Conservation (phyloP, 1,140 invertebrate genomes). For the Myzus persicae region DNA sequence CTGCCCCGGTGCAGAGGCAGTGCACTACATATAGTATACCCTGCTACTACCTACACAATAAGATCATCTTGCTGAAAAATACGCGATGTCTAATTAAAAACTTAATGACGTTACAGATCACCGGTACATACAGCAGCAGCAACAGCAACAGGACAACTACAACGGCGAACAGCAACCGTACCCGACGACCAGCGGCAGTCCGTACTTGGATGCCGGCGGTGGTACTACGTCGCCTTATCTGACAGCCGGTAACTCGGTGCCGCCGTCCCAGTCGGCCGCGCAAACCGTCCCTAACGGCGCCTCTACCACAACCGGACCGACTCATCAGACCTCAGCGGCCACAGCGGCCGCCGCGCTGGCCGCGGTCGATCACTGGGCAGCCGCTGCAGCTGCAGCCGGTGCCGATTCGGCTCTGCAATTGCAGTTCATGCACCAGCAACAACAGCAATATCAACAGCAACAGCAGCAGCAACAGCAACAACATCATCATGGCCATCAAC, state of each 20-base stretch:
- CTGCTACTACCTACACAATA: not conserved
- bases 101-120: not conserved
- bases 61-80: no score
- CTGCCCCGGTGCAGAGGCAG: no score
- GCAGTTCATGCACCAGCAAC: constrained; percentile 46
- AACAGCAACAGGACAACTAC: constrained; percentile 25
- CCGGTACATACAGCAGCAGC: constrained; percentile 1
- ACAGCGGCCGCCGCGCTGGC: not conserved
- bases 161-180: constrained; percentile 22
- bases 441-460: constrained; percentile 26
- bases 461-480: constrained; percentile 35
- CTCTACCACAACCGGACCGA: not conserved
- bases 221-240: constrained; percentile 24
- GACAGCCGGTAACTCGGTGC: not conserved
- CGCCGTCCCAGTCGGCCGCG: not conserved
- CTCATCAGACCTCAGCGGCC: constrained; percentile 13
- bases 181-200: constrained; percentile 36
- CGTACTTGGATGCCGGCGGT: not conserved
- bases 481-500: constrained; percentile 26
- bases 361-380: not conserved
- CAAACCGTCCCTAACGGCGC: constrained; percentile 47
- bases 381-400: not conserved
- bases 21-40: not conserved
- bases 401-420: not conserved
- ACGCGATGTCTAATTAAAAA: not conserved